A percentile compares a stretch with the other conserved stretches of the same genome.
Evolutionary conservation across 2,113 vertebrate genomes (phyloP).

Genomic region (Cercopithecus mona): DNA sequence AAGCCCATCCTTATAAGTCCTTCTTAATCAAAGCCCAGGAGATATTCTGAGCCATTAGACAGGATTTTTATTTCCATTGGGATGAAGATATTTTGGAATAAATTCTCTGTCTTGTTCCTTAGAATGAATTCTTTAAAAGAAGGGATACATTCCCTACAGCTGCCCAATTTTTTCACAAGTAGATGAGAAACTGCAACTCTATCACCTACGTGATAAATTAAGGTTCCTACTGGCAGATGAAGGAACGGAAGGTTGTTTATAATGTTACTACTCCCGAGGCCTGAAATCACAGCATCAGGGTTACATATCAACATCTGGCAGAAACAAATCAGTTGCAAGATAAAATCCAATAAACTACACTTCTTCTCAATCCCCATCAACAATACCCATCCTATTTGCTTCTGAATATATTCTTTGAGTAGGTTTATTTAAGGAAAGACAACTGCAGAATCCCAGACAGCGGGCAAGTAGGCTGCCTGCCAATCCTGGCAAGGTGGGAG

Average conservation of each 20-base stretch:
- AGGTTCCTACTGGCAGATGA: constrained; percentile 44
- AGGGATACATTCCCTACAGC: constrained; percentile 26
- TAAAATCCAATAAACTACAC: constrained; percentile 66
- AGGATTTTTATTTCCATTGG: constrained; percentile 54
- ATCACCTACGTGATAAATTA: constrained; percentile 67
- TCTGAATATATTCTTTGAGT: constrained; percentile 41
- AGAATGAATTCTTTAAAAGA: constrained; percentile 63
- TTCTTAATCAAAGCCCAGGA: constrained; percentile 51
- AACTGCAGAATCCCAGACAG: neutral
- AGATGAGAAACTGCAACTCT: constrained; percentile 57
- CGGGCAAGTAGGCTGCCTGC: neutral
- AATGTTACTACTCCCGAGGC: constrained; percentile 43
- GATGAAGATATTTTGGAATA: constrained; percentile 65
- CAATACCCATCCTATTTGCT: constrained; percentile 32
- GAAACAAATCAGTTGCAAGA: constrained; percentile 70
- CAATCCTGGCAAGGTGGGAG: neutral
- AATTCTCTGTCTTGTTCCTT: constrained; percentile 47
- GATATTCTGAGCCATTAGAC: constrained; percentile 26
- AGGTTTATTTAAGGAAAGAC: constrained; percentile 26
- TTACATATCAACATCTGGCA: constrained; percentile 53
- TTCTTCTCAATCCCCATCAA: constrained; percentile 38
- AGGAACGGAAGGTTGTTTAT: constrained; percentile 62
- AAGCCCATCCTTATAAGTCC: neutral
- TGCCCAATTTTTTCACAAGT: neutral
- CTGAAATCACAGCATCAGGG: constrained; percentile 5